phyloP scores from a whole-genome alignment of 2,888 invertebrate species.

The Erebia ligea region DNA sequence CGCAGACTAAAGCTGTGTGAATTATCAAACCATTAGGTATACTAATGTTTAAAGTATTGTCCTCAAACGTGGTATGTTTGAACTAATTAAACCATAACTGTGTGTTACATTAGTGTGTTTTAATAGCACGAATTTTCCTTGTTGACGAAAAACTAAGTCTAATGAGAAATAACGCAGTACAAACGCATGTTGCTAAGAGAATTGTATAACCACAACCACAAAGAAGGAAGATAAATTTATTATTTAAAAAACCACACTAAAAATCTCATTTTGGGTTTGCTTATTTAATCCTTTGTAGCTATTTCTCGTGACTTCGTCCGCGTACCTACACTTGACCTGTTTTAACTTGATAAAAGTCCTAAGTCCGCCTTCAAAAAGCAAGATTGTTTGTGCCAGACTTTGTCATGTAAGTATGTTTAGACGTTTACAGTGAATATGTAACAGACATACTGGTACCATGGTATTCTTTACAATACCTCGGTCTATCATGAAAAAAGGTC shows the following conservation, averaged over 20 bases:
- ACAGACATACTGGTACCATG: too few relatives aligned
- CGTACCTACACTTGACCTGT: too few relatives aligned
- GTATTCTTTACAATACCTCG: too few relatives aligned
- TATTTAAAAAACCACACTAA: not conserved
- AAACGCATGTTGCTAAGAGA: not conserved
- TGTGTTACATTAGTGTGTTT: not conserved
- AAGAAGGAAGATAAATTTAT: not conserved
- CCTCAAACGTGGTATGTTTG: not conserved
- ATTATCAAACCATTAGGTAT: not conserved
- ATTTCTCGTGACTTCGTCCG: not conserved
- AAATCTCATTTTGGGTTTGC: not conserved
- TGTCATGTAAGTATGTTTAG: too few relatives aligned
- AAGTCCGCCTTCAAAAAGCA: too few relatives aligned
- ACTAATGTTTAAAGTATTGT: not conserved
- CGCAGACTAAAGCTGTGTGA: not conserved
- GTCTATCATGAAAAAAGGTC: too few relatives aligned
- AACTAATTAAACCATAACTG: conserved; percentile 6
- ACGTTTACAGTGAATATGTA: too few relatives aligned
- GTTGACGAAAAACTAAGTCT: not conserved
- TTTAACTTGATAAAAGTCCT: too few relatives aligned
- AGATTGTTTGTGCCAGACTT: too few relatives aligned
- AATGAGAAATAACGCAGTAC: not conserved
- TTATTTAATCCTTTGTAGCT: not conserved
- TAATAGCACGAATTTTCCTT: conserved; percentile 4
- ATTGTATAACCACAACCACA: not conserved